Conservation (phyloP, 2,797 vertebrate genomes). For the Saxicola maurus region DNA sequence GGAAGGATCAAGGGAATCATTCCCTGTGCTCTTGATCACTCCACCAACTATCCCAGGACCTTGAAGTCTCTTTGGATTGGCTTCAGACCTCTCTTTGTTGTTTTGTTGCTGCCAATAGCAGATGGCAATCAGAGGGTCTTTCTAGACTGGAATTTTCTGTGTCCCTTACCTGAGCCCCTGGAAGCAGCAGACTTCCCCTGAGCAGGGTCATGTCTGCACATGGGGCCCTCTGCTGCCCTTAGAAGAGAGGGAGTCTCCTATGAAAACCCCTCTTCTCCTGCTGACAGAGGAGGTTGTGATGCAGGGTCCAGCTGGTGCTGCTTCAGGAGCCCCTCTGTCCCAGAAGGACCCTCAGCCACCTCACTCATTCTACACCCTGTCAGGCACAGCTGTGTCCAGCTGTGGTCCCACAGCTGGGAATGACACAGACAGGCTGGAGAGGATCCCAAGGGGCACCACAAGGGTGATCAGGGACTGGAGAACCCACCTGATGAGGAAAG, state of each 20-base stretch:
- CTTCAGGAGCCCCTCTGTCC: not conserved
- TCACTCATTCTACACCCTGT: not conserved
- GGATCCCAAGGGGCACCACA: not conserved
- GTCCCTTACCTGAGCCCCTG: not conserved
- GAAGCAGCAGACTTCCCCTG: not conserved
- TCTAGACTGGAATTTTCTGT: not conserved
- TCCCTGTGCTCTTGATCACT: not conserved
- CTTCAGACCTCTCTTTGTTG: fast-evolving
- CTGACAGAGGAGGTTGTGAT: not conserved
- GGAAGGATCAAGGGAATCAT: not conserved
- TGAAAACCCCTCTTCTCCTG: not conserved
- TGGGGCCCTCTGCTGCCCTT: too few species aligned
- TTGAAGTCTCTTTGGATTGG: not conserved
- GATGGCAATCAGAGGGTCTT: not conserved
- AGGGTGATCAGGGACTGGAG: not conserved
- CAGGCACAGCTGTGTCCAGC: not conserved
- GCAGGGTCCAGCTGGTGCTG: not conserved
- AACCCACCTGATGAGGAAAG: not conserved
- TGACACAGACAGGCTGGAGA: not conserved
- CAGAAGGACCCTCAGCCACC: not conserved
- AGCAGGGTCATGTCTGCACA: not conserved
- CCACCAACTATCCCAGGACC: not conserved
- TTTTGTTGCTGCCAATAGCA: not conserved
- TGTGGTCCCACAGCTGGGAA: not conserved
- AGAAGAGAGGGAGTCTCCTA: not conserved